phyloP scores from a whole-genome alignment of 2,113 vertebrate species.

The Trematomus loennbergii region DNA sequence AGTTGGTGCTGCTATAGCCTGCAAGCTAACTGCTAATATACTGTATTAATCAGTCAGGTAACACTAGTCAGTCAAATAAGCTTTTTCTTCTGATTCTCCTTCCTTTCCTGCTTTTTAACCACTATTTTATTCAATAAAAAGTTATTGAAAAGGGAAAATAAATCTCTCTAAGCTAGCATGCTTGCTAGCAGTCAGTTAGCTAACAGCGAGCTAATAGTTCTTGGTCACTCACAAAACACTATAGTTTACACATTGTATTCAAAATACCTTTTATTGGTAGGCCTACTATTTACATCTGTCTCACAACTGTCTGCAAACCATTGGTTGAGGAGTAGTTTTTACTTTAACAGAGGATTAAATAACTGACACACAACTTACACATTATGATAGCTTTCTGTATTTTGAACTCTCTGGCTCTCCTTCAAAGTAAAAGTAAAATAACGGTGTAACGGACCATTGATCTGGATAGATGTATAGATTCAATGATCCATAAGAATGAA shows the following conservation, averaged over 20 bases:
- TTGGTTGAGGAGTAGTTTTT: neutral
- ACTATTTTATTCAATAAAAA: neutral
- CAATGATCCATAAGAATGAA: too few species aligned
- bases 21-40: neutral
- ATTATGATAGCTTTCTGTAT: neutral
- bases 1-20: neutral
- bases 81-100: neutral
- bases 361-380: neutral
- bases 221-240: neutral
- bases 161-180: neutral
- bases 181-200: neutral
- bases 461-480: too few species aligned
- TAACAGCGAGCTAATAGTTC: neutral
- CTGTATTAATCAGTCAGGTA: neutral
- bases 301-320: neutral
- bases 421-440: neutral
- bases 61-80: neutral
- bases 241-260: neutral
- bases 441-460: too few species aligned
- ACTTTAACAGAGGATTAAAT: neutral
- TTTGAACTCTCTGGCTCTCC: neutral
- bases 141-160: neutral
- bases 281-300: neutral
- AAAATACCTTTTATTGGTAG: neutral
- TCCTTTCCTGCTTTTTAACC: neutral